Conservation (phyloP, 2,888 invertebrate genomes). For the Cerastis leucographa region DNA sequence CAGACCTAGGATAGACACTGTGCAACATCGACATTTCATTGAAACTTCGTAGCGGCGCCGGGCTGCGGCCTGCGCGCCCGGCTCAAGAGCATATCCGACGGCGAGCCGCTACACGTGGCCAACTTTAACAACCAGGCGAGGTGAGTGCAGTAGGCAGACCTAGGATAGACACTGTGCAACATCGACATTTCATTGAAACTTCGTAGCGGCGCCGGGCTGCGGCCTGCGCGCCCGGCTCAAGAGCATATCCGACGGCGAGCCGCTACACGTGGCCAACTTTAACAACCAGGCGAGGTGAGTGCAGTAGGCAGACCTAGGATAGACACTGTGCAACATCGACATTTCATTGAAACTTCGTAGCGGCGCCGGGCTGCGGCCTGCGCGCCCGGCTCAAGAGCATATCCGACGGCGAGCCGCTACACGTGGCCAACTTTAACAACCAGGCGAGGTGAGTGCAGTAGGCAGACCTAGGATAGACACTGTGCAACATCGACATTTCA, state of each 20-base stretch:
- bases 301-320: neutral
- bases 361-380: constrained; percentile 98
- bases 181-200: no score
- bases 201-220: constrained; percentile 97
- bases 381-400: constrained; percentile 38
- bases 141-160: constrained; percentile 59
- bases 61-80: constrained; percentile 94
- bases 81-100: constrained; percentile 32
- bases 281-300: constrained; percentile 75
- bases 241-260: neutral
- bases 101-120: constrained; percentile 24
- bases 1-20: neutral
- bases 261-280: constrained; percentile 52
- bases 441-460: constrained; percentile 70
- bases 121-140: constrained; percentile 73
- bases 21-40: no score
- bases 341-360: no score
- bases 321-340: no score
- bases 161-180: no score
- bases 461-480: neutral
- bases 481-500: no score
- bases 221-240: constrained; percentile 90
- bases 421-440: constrained; percentile 68
- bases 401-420: neutral
- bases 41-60: constrained; percentile 96